Base-by-base conservation (phyloP, 2,113 vertebrate genomes). In the human (Homo sapiens) region DNA sequence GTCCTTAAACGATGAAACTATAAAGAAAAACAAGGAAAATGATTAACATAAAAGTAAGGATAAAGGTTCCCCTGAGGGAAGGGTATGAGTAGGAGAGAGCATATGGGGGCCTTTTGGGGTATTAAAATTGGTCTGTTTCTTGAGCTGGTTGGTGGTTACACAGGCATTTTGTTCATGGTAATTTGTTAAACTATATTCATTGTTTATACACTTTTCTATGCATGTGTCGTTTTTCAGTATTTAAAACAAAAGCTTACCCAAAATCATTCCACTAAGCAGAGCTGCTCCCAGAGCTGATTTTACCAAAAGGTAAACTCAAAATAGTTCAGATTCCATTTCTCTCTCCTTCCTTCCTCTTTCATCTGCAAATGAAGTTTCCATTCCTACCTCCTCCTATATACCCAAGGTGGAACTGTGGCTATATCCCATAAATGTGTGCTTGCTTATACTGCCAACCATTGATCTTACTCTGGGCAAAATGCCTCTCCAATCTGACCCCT, bases 351-450 rank as follows among this genome's bases (percentile, higher is more conserved):
- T 86, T 94, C 89, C 92, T 92, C 68, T 94, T 96, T 79, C 86
- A 92, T 73, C 72, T 93, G 72, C 52, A 86, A 86, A 93, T 89
- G 94, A 85, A 93, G 90, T 89, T 96, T 79, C 96, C 93, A 94
- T 92, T 64, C 68, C 75, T 89, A 16, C 43, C n/a, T 32, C 43
- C 70, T 95, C 75, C 68, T 22, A 5, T 48, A 17, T 10, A 79
- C 66, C 3, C 0, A 0, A 57, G 18, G 72, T 45, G 10, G 45
- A 48, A 80, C 32, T 13, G 76, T n/a, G 32, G 48, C 78, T 80
- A 5, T 55, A 23, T 55, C 32, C 50, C 50, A 81, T 78, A 78
- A 45, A 40, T 5, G 3, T 30, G n/a, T 50, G 52, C 66, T 80
- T 30, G 3, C 40, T 25, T 32, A 86, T 16, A 23, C 35, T 66